Base-by-base conservation (phyloP, 2,797 vertebrate genomes). In the Dryobates pubescens region DNA sequence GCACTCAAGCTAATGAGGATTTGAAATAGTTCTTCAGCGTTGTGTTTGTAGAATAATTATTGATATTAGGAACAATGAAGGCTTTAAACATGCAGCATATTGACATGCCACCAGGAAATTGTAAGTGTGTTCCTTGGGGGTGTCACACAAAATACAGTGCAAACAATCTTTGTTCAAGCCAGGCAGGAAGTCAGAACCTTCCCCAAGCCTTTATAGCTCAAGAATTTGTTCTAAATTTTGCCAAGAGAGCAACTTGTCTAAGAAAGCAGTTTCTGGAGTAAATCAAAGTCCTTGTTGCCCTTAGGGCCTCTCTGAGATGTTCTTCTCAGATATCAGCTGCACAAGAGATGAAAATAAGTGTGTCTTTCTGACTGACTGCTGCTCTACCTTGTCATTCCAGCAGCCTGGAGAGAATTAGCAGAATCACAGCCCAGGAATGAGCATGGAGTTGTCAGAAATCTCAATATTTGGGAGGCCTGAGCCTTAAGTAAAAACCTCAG, bases 251-350 rank as follows among this genome's bases (percentile, higher is more conserved):
- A 88, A 19, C 58, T 72, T 58, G 63, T 79, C 89, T 89, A 73
- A 91, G 88, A 95, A 91, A 80, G 78, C 58, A 51, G 63, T 91
- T 96, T 92, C 94, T 89, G 87, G 93, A 96, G 71, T 89, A 85
- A 93, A 94, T 84, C 89, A 93, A 91, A 93, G 69, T 71, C 71
- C 41, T 61, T 64, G 80, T 78, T 78, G 69, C 90, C 93, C 91
- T 87, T 22, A 87, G 91, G 95, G 91, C 76, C 64, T 82, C 70
- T 11, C 81, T 65, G 87, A 88, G 87, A 89, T 93, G 65, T 10
- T 95, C 80, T 94, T 94, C 89, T 95, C 83, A 57, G 81, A 70
- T 90, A 86, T 63, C 88, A 71, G 62, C 85, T 68, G 43, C 26
- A 12, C 43, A 47, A 85, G 80, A 76, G 82, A 88, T 91, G 78